phyloP scores from a whole-genome alignment of 2,888 invertebrate species.

The Pollenia amentaria region DNA sequence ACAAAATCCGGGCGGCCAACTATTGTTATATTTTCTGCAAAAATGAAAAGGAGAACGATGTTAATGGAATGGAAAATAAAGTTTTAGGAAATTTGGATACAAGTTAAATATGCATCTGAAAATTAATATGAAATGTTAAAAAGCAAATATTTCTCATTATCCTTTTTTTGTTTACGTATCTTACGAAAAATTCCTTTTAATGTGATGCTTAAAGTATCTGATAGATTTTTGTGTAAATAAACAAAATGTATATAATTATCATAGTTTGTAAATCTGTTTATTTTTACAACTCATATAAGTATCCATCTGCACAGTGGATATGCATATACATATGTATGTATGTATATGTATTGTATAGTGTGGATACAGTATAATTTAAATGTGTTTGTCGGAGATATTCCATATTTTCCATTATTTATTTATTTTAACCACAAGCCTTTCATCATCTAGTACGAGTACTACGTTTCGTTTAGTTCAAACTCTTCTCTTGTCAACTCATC shows the following conservation, averaged over 20 bases:
- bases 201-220: too few species aligned
- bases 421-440: slow-evolving; percentile 66
- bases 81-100: not conserved
- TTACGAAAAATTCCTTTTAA: too few species aligned
- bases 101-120: too few species aligned
- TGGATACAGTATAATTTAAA: slow-evolving; percentile 11
- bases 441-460: slow-evolving; percentile 31
- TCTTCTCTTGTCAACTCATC: slow-evolving; percentile 34
- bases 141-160: too few species aligned
- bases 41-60: slow-evolving; percentile 49
- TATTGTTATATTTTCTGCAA: slow-evolving; percentile 85
- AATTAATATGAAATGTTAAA: too few species aligned
- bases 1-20: slow-evolving; percentile 84
- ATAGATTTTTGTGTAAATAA: slow-evolving; percentile 4
- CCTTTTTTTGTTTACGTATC: too few species aligned
- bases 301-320: not conserved
- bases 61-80: not conserved
- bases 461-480: slow-evolving; percentile 17
- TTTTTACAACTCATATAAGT: not conserved
- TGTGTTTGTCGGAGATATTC: slow-evolving; percentile 10
- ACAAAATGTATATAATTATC: slow-evolving; percentile 30
- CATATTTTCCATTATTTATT: slow-evolving; percentile 44
- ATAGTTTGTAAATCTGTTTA: slow-evolving; percentile 12
- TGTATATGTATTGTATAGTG: not conserved
- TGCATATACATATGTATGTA: not conserved